Percentiles rank a stretch among this genome's conserved stretches.
phyloP scores from a whole-genome alignment of 2,113 vertebrate species.

The Odobenus rosmarus region DNA sequence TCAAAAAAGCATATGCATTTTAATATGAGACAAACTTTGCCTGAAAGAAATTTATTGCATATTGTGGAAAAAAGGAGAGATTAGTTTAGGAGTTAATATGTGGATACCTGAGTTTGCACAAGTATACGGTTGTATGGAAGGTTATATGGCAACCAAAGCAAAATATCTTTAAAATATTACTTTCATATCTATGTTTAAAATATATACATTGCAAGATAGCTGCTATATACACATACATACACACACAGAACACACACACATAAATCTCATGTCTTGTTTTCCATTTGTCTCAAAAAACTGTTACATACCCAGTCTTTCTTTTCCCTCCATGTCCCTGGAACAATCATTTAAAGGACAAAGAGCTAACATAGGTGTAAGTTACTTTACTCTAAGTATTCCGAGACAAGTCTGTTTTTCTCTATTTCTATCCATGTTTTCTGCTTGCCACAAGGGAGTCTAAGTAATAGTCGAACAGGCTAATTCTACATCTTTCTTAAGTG shows the following conservation, averaged over 20 bases:
- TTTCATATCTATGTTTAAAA: background rate
- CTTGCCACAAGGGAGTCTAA: background rate
- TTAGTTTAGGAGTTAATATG: background rate
- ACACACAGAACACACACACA: background rate
- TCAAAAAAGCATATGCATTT: background rate
- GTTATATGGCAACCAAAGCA: background rate
- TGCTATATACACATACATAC: background rate
- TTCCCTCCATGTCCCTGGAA: background rate
- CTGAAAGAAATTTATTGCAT: background rate
- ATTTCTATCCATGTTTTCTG: background rate
- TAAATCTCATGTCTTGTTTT: background rate
- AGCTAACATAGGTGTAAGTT: background rate
- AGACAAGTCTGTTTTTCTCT: background rate
- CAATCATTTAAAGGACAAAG: background rate
- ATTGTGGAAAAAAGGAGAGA: background rate
- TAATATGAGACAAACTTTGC: background rate
- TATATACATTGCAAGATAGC: background rate
- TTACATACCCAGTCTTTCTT: background rate
- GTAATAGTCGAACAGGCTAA: background rate
- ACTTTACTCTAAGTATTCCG: background rate
- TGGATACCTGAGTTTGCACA: background rate
- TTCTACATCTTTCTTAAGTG: background rate
- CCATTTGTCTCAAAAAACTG: background rate
- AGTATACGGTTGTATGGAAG: background rate
- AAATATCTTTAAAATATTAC: background rate